Evolutionary conservation across 2,797 vertebrate species (phyloP).

Genomic region (Lacerta viridis): DNA sequence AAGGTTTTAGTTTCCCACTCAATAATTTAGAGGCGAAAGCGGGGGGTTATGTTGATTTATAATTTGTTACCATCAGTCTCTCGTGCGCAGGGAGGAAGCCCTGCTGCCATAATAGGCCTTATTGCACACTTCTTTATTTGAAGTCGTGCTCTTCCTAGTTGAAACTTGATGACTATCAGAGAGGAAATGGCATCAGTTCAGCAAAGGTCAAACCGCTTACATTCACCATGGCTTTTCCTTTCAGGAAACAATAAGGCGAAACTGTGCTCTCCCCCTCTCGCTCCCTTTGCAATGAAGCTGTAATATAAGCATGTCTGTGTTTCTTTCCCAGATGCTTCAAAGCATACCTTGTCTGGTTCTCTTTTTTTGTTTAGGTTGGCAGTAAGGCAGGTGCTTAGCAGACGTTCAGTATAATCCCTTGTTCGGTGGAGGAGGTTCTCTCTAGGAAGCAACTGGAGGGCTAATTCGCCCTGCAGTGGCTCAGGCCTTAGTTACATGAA

Average conservation of each 20-base stretch:
- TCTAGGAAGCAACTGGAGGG: conserved; percentile 3
- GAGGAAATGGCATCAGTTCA: conserved; percentile 29
- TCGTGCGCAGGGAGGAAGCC: conserved; percentile 3
- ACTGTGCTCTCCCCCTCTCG: accelerated
- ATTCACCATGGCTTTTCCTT: conserved; percentile 3
- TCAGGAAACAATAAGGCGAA: conserved; percentile 33
- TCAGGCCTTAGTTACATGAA: too few species aligned
- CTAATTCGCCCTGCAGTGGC: background rate
- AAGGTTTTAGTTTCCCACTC: conserved; percentile 71
- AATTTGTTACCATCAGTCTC: conserved; percentile 62
- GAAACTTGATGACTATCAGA: conserved; percentile 19
- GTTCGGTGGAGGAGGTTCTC: conserved; percentile 14
- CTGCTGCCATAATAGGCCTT: conserved; percentile 1
- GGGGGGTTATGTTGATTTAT: conserved; percentile 67
- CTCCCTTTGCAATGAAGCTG: background rate
- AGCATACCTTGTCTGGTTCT: accelerated
- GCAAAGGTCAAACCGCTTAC: background rate
- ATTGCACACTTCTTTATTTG: conserved; percentile 55
- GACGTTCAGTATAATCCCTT: conserved; percentile 5
- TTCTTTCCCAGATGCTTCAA: background rate
- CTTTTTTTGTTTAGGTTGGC: background rate
- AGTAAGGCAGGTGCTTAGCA: background rate
- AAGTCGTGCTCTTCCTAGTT: conserved; percentile 32
- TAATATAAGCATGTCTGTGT: background rate
- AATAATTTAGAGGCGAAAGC: conserved; percentile 72